These are phyloP conservation scores for Lasioglossum calceatum DNA, from an alignment of 2,888 invertebrate genomes.

Conservation along the genomic window DNA sequence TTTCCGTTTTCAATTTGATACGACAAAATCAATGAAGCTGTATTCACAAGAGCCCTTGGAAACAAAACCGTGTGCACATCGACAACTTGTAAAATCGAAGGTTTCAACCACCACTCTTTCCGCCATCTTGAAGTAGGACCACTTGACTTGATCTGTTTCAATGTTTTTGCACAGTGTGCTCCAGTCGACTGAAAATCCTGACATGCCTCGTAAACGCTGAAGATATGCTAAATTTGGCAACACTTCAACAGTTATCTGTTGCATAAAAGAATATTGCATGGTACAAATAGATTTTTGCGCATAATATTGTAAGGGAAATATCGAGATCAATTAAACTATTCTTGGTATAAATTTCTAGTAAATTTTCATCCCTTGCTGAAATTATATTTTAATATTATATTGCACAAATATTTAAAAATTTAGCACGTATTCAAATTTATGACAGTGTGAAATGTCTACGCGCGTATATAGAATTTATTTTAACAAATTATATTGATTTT, in stretches of 20 bases:
- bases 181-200: not conserved
- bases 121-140: not conserved
- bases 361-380: no score
- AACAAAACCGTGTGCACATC: not conserved
- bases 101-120: not conserved
- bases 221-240: not conserved
- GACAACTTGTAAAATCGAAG: constrained; percentile 4
- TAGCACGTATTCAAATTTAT: no score
- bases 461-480: no score
- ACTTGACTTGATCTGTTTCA: not conserved
- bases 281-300: not conserved
- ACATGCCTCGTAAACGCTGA: not conserved
- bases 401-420: no score
- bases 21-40: not conserved
- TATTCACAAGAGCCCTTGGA: not conserved
- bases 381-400: no score
- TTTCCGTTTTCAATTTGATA: not conserved
- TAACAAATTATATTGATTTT: no score
- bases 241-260: not conserved
- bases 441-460: no score
- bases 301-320: not conserved
- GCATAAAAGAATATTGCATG: not conserved
- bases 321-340: no score
- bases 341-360: no score
- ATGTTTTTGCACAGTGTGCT: not conserved